phyloP scores from a whole-genome alignment of 2,888 invertebrate species.

The Acleris holmiana region DNA sequence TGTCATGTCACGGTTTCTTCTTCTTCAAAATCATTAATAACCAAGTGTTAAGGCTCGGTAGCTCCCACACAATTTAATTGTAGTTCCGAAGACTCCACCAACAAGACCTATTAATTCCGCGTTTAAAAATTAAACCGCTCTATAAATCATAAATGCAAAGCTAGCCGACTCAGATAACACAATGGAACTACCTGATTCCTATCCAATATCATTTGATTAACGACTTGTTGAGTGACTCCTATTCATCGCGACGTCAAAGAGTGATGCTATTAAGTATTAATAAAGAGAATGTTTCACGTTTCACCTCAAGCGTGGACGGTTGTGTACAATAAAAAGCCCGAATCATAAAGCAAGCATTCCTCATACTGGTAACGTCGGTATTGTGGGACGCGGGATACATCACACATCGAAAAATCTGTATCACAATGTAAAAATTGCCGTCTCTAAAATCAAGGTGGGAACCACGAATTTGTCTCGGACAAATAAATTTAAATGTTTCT shows the following conservation, averaged over 20 bases:
- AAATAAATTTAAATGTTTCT: constrained; percentile 10
- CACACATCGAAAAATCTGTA: not conserved
- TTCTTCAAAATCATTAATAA: constrained; percentile 32
- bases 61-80: constrained; percentile 48
- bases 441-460: not conserved
- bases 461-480: not conserved
- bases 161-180: constrained; percentile 70
- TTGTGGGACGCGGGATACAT: constrained; percentile 32
- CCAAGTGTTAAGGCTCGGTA: constrained; percentile 57
- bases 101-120: constrained; percentile 58
- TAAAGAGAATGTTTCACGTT: constrained; percentile 73
- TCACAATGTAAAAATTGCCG: not conserved
- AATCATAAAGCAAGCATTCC: constrained; percentile 37
- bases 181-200: constrained; percentile 81
- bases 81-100: constrained; percentile 52
- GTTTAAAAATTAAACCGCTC: constrained; percentile 66
- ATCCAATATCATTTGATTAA: constrained; percentile 81
- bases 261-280: constrained; percentile 80
- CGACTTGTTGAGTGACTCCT: constrained; percentile 82
- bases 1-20: constrained; percentile 31
- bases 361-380: constrained; percentile 41
- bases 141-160: constrained; percentile 75
- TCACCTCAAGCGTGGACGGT: constrained; percentile 59
- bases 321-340: constrained; percentile 45
- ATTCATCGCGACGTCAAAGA: constrained; percentile 78